phyloP scores from a whole-genome alignment of 2,113 vertebrate species.

The Oncorhynchus keta region DNA sequence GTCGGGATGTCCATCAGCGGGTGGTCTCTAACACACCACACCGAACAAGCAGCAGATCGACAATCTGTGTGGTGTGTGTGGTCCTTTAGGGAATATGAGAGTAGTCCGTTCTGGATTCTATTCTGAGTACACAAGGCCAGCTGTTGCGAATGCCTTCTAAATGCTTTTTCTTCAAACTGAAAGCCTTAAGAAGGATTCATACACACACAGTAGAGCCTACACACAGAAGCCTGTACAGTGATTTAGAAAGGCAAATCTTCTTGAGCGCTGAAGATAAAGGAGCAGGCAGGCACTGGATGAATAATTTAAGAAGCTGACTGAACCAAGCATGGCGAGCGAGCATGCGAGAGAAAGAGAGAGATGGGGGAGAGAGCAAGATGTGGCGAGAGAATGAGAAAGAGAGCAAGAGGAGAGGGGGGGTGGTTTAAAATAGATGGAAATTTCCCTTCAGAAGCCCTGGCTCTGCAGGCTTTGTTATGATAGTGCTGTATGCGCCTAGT shows the following conservation, averaged over 20 bases:
- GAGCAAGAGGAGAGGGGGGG: not conserved
- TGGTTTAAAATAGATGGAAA: constrained; percentile 48
- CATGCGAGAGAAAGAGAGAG: constrained; percentile 3
- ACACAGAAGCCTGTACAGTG: constrained; percentile 14
- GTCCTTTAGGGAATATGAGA: not conserved
- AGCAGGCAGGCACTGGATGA: constrained; percentile 43
- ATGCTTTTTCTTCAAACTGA: not conserved
- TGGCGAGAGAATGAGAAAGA: constrained; percentile 3
- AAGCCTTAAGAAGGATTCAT: not conserved
- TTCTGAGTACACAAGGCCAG: not conserved
- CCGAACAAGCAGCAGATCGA: too few species aligned
- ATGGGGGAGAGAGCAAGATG: constrained; percentile 17
- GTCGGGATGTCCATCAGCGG: too few species aligned
- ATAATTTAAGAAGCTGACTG: constrained; percentile 60
- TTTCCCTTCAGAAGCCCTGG: constrained; percentile 21
- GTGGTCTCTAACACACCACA: too few species aligned
- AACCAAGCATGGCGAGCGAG: constrained; percentile 20
- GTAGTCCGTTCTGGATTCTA: not conserved
- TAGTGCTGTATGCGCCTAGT: constrained; percentile 10
- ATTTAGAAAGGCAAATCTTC: constrained; percentile 59
- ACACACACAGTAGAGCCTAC: not conserved
- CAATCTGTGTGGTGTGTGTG: too few species aligned
- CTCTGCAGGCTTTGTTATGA: constrained; percentile 15
- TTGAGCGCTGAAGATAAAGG: constrained; percentile 62
- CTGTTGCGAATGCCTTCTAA: not conserved